These are phyloP conservation scores for Caenorhabditis doughertyi DNA, from an alignment of 2,888 invertebrate genomes.

Conservation along the genomic window DNA sequence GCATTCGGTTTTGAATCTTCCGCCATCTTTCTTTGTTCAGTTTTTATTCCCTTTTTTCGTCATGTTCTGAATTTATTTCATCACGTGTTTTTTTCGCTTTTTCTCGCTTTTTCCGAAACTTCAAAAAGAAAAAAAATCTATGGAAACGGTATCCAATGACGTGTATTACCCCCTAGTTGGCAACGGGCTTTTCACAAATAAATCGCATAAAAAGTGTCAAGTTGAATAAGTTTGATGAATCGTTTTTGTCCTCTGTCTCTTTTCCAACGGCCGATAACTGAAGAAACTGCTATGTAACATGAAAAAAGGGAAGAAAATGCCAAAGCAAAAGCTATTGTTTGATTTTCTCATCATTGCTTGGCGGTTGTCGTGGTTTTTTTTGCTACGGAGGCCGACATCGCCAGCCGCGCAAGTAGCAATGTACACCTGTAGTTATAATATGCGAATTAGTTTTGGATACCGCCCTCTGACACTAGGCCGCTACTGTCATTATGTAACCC, in stretches of 20 bases:
- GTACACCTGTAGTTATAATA: slow-evolving; percentile 55
- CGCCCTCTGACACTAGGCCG: slow-evolving; percentile 49
- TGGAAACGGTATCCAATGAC: slow-evolving; percentile 18
- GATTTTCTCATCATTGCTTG: slow-evolving; percentile 57
- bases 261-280: slow-evolving; percentile 31
- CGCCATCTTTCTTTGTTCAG: slow-evolving; percentile 9
- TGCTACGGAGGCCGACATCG: slow-evolving; percentile 4
- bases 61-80: slow-evolving; percentile 7
- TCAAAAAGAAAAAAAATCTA: slow-evolving; percentile 1
- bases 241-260: not conserved
- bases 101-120: not conserved
- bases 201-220: slow-evolving; percentile 52
- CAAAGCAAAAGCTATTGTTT: slow-evolving; percentile 54
- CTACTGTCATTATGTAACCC: slow-evolving; percentile 51
- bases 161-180: not conserved
- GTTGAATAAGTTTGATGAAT: slow-evolving; percentile 59
- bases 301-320: slow-evolving; percentile 23
- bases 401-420: slow-evolving; percentile 34
- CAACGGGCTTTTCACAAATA: not conserved
- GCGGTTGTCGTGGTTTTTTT: slow-evolving; percentile 16
- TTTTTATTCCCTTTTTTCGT: slow-evolving; percentile 17
- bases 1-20: slow-evolving; percentile 31
- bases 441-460: slow-evolving; percentile 56
- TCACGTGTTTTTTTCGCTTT: slow-evolving; percentile 12
- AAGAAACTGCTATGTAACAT: slow-evolving; percentile 57